Evolutionary conservation across 1,140 invertebrate genomes (phyloP).

Genomic region (Phenacoccus solenopsis): DNA sequence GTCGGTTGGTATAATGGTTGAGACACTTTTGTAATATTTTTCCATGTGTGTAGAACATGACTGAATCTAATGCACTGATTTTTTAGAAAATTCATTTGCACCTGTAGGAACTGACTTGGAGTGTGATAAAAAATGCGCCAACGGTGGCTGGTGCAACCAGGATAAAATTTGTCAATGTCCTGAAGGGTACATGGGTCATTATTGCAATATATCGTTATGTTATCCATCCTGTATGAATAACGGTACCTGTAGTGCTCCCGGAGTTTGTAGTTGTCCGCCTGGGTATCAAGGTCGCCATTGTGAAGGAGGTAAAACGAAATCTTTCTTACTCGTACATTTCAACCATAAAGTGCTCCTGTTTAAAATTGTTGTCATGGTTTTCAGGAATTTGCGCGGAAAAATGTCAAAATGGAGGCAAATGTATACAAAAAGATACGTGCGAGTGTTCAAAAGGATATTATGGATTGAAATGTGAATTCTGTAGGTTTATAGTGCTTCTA

Average conservation of each 20-base stretch:
- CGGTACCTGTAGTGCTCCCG: constrained; percentile 76
- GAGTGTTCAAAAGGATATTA: constrained; percentile 24
- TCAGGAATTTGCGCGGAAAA: constrained; percentile 79
- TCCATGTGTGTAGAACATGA: neutral
- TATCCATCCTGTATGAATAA: constrained; percentile 88
- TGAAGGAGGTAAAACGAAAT: constrained; percentile 58
- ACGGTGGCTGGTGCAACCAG: constrained; percentile 65
- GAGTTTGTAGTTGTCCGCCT: constrained; percentile 67
- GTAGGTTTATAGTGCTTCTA: constrained; percentile 41
- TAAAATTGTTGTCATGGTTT: constrained; percentile 27
- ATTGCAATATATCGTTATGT: constrained; percentile 75
- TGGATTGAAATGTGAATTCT: constrained; percentile 68
- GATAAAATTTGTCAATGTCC: constrained; percentile 73
- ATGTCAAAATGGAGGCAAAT: constrained; percentile 88
- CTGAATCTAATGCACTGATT: too few relatives aligned
- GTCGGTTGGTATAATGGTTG: constrained; percentile 51
- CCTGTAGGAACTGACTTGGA: constrained; percentile 66
- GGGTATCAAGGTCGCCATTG: constrained; percentile 85
- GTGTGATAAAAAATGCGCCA: constrained; percentile 71
- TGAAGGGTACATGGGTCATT: constrained; percentile 77
- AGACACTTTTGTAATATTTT: neutral
- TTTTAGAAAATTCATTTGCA: neutral
- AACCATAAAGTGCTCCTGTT: neutral
- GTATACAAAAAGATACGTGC: constrained; percentile 33
- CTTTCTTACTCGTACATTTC: neutral